Base-by-base conservation (phyloP, 2,888 invertebrate genomes). In the Cacoxenus indagator region DNA sequence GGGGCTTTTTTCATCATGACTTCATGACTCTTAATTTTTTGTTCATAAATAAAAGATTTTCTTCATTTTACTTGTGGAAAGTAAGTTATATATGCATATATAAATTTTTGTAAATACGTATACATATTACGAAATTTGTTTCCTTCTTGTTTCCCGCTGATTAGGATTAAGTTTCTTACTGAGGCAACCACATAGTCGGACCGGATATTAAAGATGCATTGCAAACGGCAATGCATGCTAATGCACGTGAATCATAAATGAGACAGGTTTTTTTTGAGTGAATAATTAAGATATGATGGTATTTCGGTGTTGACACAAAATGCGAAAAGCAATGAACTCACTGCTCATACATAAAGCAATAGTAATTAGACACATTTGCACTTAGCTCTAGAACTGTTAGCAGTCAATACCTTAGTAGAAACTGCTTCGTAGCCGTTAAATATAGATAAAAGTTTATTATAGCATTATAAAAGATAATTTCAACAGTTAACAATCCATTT, bases 381-480 rank as follows among this genome's bases (percentile, higher is more conserved):
- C 37, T 37, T 11, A 11, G 54, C 54, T 4, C 54, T 2, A 24
- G 24, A 51, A 51, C 22, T 51, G 37, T 37, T 14, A 37, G 14
- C 37, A 37, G 37, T 37, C 37, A 37, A 37, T 14, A 11, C 9
- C 9, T 37, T 37, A 11, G 37, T 14, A 37, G 31, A 37, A n/a
- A n/a, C n/a, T n/a, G 37, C 37, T 14, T 11, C 8, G 9, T 11
- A 37, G 37, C 37, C 37, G 37, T 37, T 37, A 37, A 37, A 26
- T n/a, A 31, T 17, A 27, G 4, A 26, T 59, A 31, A 59, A 59
- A 19, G 59, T 59, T 54, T 19, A 54, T 24, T 19, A 24, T 14
- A 4, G 37, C 54, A 26, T 54, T 26, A 54, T 54, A 24, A 54
- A 54, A 54, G 54, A 4, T 54, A 54, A 54, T 54, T 54, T 54